Base-by-base conservation (phyloP, 2,797 vertebrate genomes). In the Poliocrania exsul region DNA sequence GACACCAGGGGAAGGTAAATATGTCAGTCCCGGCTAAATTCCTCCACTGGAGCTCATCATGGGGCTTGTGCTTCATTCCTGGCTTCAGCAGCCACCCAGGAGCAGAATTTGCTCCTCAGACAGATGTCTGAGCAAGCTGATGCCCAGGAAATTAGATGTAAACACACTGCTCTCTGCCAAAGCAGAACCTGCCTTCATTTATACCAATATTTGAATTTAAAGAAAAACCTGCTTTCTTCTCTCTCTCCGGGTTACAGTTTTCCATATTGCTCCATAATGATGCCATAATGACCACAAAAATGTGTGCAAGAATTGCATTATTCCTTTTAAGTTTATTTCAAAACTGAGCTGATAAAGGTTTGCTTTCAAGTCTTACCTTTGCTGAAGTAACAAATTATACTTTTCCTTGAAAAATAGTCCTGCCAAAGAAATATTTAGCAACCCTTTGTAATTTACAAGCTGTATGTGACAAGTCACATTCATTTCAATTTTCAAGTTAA, bases 401-500 rank as follows among this genome's bases (percentile, higher is more conserved):
- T 71, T 83, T 83, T 74, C 79, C 46, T 85, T 92, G 82, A 95
- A 93, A 96, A 88, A 95, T 47, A 86, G 53, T 65, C 29, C 65
- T 67, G 54, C 71, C 53, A 92, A 92, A 78, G 54, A 95, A 90
- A 65, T 50, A 86, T 78, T 88, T 95, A 88, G 50, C 69, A 90
- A 92, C 35, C 25, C 10, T 53, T 42, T 1, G 3, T 56, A 88
- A 70, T 83, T 94, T 50, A 65, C 50, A 74, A 78, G 54, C 53
- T 83, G 6, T 37, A 74, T 35, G 21, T 78, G 90, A 86, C 93
- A 93, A 95, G 77, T 56, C 57, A 58, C 61, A 78, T 91, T 87
- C 38, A 81, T 94, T 95, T 91, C 72, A 74, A 90, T 96, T 96
- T 94, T 75, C 65, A 85, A 91, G 74, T 44, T 77, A 94, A 94